Base-by-base conservation (phyloP, 2,797 vertebrate genomes). In the Anguilla megastoma region DNA sequence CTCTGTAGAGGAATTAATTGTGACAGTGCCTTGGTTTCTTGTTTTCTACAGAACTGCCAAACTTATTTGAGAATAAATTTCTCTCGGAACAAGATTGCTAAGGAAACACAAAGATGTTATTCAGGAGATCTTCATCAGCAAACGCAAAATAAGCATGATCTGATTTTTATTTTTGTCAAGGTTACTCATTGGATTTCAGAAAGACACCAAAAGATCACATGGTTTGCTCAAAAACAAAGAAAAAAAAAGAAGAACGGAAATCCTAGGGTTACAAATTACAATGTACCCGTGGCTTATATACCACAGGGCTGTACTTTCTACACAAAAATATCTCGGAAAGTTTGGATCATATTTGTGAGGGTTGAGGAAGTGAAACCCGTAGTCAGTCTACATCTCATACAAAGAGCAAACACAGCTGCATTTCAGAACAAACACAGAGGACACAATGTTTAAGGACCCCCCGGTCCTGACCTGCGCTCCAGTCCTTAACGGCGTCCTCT, bases 331-430 rank as follows among this genome's bases (percentile, higher is more conserved):
- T 76, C 12, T 24, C 4, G 6, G 16, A 82, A 18, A 8, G 45
- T 80, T 80, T 80, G 76, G 76, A 48, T 80, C 76, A 80, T 45
- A 80, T 41, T n/a, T 21, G 5, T 76, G 71, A 36, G 71, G 41
- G 36, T 21, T 48, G 45, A 48, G 33, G 41, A 24, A 16, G 36
- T 36, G 36, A 79, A 21, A 2, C 33, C 74, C 18, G 14, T 45
- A 45, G 21, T 50, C 41, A 50, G 79, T 6, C 79, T 45, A 50
- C 45, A 82, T 82, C 79, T 48, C 16, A 24, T 45, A 48, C 2
- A 30, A 6, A 30, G 14, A 56, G 63, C n/a, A 6, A 6, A 66
- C 63, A 27, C 63, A 24, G 63, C 24, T 66, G 21, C 24, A 66
- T n/a, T 66, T 66, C 63, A n/a, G 63, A n/a, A 27, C 5, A 66